These are phyloP conservation scores for Eueides isabella DNA, from an alignment of 1,140 invertebrate species.

Conservation along the genomic window DNA sequence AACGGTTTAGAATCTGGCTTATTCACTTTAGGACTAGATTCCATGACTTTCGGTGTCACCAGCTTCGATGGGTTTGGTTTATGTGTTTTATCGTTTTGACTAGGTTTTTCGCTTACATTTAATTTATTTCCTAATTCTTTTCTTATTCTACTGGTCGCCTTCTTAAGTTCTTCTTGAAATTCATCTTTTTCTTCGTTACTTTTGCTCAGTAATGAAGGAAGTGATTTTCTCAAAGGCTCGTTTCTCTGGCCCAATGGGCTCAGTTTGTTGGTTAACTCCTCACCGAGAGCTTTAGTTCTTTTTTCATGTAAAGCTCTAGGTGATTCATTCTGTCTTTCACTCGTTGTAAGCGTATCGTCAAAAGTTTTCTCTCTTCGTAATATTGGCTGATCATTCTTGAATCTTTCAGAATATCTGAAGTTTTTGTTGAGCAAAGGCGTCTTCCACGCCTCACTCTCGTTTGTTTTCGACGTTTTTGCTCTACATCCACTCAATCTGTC, in stretches of 20 bases:
- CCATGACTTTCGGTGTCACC: constrained; percentile 68
- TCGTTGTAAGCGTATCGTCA: constrained; percentile 68
- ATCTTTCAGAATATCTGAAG: constrained; percentile 80
- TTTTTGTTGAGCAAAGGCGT: constrained; percentile 74
- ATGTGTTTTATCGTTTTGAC: constrained; percentile 70
- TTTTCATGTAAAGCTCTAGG: constrained; percentile 63
- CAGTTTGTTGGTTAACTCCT: constrained; percentile 64
- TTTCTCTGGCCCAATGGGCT: constrained; percentile 58
- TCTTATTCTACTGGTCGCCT: constrained; percentile 85
- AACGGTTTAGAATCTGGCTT: constrained; percentile 61
- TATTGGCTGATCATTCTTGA: constrained; percentile 62
- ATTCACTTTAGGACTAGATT: constrained; percentile 74
- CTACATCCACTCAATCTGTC: constrained; percentile 74
- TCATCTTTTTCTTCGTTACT: constrained; percentile 85
- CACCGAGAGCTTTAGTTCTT: constrained; percentile 69
- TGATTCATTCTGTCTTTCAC: constrained; percentile 62
- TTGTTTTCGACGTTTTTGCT: constrained; percentile 72
- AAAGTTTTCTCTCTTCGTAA: constrained; percentile 81
- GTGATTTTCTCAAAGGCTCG: constrained; percentile 78
- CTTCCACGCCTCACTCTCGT: constrained; percentile 74
- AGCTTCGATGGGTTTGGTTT: constrained; percentile 75
- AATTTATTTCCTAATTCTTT: constrained; percentile 76
- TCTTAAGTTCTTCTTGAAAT: constrained; percentile 86
- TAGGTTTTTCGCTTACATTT: constrained; percentile 75
- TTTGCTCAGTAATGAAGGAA: constrained; percentile 81